Evolutionary conservation across 2,888 invertebrate genomes (phyloP).

Genomic region (Callyntrura sp.): DNA sequence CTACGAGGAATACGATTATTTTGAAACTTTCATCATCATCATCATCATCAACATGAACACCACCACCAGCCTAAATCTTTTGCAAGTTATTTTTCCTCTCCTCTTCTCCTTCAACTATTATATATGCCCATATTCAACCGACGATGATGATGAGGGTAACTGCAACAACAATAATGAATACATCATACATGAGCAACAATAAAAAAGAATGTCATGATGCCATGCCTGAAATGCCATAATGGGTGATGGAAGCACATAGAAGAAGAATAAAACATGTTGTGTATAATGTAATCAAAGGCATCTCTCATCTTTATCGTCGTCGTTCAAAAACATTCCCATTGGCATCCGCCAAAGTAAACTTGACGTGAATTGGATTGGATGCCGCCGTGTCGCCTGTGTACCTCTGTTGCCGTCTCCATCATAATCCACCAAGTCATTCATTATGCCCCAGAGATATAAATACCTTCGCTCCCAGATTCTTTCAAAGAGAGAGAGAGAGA

Average conservation of each 20-base stretch:
- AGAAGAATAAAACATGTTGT: not conserved
- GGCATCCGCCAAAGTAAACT: conserved; percentile 39
- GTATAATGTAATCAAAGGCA: conserved; percentile 34
- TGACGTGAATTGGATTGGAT: not conserved
- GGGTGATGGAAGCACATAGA: not conserved
- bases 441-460: conserved; percentile 48
- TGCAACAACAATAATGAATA: conserved; percentile 25
- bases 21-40: not conserved
- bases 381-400: conserved; percentile 14
- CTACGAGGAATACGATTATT: not conserved
- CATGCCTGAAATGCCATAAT: conserved; percentile 22
- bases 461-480: conserved; percentile 10
- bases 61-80: not conserved
- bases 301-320: not conserved
- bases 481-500: not conserved
- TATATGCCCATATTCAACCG: not conserved
- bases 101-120: too few species aligned
- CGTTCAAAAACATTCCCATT: conserved; percentile 12
- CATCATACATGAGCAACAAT: conserved; percentile 12
- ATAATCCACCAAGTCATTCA: conserved; percentile 19
- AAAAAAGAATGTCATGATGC: conserved; percentile 31
- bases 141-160: not conserved
- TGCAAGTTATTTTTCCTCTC: not conserved
- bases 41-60: not conserved
- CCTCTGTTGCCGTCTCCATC: not conserved